Evolutionary conservation across 2,888 invertebrate genomes (phyloP), one percentile per base, ranked within the genome.

Genomic region (Calliopum simillimum): DNA sequence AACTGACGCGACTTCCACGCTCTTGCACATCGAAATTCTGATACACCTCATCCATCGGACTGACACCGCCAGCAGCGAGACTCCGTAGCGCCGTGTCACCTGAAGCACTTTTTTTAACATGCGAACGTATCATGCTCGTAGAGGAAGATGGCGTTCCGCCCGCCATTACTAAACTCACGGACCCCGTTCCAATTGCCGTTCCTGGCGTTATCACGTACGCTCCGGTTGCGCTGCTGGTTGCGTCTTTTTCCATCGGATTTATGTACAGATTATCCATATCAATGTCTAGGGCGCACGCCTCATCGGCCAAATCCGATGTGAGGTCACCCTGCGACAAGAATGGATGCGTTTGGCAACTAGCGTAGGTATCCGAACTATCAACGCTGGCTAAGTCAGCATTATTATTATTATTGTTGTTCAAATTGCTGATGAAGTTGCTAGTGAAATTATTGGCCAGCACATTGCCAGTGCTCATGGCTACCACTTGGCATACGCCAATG

Each of bases 341-440:
- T 83, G 96, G 96, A 89, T 97, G 96, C 83, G 97, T 97, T 89
- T 96, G 94, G 89, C 97, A 97, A 88, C 96, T 97, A 87, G 96
- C 96, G 88, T 96, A 98, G 78, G 97, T 97, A 88, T 97, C 97
- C 83, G 96, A 93, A 88, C 96, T 93, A 88, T 90, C 90, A 78
- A 90, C 88, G 80, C 89, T 90, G 74, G 88, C 89, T 80, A 89
- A 79, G 74, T 89, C 89, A 41, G 85, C 87, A 79, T 85, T 86
- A 76, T 86, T 86, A 77, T 85, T 85, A 71, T 81, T 86, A 70
- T 84, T 84, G 74, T 86, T 85, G 71, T 80, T 82, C 75, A 82
- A 84, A 75, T 81, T 82, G 73, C 81, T 84, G 70, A 74, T 79
- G 75, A 78, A 79, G 77, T 79, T 79, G 76, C 76, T 77, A 76